Evolutionary conservation across 2,888 invertebrate genomes (phyloP).

Genomic region (Metopia argyrocephala): DNA sequence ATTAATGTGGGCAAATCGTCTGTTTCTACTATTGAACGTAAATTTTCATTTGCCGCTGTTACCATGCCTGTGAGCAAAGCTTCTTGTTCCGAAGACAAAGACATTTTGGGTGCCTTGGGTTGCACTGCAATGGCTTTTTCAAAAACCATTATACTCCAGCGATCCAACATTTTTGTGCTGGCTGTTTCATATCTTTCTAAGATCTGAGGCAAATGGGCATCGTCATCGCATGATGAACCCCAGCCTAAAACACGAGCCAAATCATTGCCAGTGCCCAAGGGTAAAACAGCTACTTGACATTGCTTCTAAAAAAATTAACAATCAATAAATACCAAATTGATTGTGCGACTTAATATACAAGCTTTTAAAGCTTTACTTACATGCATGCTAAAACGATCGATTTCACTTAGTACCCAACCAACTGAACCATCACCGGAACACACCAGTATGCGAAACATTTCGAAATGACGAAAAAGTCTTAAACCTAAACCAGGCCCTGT

Average conservation of each 20-base stretch:
- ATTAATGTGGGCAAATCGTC: constrained; percentile 86
- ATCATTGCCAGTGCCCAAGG: constrained; percentile 97
- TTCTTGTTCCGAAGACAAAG: constrained; percentile 79
- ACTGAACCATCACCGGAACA: constrained; percentile 99
- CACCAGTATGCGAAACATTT: constrained; percentile 96
- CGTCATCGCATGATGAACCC: constrained; percentile 97
- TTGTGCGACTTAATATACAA: not conserved
- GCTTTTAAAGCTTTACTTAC: constrained; percentile 81
- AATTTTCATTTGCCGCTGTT: constrained; percentile 86
- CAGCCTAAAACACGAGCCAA: constrained; percentile 96
- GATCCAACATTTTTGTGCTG: constrained; percentile 98
- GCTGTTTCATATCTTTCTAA: constrained; percentile 96
- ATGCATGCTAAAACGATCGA: constrained; percentile 96
- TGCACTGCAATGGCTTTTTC: constrained; percentile 85
- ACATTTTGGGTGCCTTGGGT: constrained; percentile 79
- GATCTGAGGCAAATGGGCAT: constrained; percentile 93
- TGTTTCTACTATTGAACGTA: constrained; percentile 91
- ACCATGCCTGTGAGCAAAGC: constrained; percentile 84
- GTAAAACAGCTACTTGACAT: constrained; percentile 96
- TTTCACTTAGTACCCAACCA: constrained; percentile 98
- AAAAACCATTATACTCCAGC: constrained; percentile 98
- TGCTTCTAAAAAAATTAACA: constrained; percentile 82
- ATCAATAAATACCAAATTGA: not conserved
- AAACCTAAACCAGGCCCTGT: constrained; percentile 91
- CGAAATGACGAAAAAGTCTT: constrained; percentile 94